Conservation (phyloP, 2,113 vertebrate genomes). For the Pollimyrus isidori region DNA sequence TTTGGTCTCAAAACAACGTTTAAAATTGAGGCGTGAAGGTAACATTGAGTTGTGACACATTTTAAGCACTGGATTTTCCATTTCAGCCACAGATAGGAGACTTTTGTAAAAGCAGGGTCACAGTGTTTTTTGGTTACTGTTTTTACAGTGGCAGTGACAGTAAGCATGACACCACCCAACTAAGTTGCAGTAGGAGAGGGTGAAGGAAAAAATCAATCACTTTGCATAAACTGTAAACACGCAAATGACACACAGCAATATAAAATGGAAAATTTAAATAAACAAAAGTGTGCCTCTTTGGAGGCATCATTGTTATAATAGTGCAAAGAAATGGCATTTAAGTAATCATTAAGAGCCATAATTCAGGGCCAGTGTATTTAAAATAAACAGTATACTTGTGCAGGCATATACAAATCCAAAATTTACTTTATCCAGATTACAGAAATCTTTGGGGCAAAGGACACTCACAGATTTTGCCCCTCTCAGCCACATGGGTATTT, state of each 20-base stretch:
- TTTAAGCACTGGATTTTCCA: not conserved
- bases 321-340: constrained; percentile 63
- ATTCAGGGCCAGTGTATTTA: constrained; percentile 62
- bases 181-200: constrained; percentile 29
- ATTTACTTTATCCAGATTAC: constrained; percentile 70
- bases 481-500: not conserved
- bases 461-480: constrained; percentile 41
- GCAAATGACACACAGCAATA: constrained; percentile 66
- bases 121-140: not conserved
- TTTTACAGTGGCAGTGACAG: constrained; percentile 23
- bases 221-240: constrained; percentile 64
- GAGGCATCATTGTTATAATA: constrained; percentile 61
- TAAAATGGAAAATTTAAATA: constrained; percentile 77
- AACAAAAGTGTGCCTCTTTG: constrained; percentile 64
- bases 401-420: constrained; percentile 62
- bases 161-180: constrained; percentile 28
- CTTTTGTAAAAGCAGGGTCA: not conserved
- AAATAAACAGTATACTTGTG: constrained; percentile 71
- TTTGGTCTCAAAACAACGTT: not conserved
- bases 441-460: constrained; percentile 61
- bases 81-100: not conserved
- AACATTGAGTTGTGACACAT: not conserved
- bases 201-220: constrained; percentile 65
- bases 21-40: not conserved
- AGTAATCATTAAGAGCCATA: constrained; percentile 69